These are phyloP conservation scores for Idaea straminata DNA, from an alignment of 2,888 invertebrate genomes.

Conservation along the genomic window DNA sequence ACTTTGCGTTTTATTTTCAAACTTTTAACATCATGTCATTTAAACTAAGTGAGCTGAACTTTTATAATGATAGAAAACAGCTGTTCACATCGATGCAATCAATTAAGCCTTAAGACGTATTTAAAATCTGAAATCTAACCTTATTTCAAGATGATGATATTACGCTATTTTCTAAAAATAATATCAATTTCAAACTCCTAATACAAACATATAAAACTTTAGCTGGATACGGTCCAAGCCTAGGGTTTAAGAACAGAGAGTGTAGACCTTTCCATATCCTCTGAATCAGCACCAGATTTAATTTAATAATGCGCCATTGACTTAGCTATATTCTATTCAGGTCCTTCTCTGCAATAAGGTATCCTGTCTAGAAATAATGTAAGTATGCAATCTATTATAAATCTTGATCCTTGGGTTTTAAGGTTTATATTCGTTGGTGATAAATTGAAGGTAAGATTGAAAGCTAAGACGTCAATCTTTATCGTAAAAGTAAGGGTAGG, in stretches of 20 bases:
- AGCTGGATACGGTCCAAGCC: too few relatives aligned
- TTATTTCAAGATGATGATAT: too few relatives aligned
- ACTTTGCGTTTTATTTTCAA: conserved; percentile 53
- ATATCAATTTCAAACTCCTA: too few relatives aligned
- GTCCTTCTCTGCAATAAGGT: conserved; percentile 17
- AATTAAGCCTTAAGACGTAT: not conserved
- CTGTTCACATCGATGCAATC: not conserved
- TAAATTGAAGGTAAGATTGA: conserved; percentile 60
- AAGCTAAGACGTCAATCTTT: conserved; percentile 76
- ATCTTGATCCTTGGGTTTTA: not conserved
- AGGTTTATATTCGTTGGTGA: conserved; percentile 35
- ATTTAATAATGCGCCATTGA: conserved; percentile 16
- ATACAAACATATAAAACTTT: too few relatives aligned
- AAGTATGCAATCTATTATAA: not conserved
- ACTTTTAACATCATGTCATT: conserved; percentile 34
- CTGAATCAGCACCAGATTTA: conserved; percentile 24
- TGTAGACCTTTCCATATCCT: conserved; percentile 3
- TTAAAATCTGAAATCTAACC: too few relatives aligned
- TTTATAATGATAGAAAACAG: not conserved
- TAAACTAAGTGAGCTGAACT: conserved; percentile 3
- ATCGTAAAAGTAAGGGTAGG: conserved; percentile 75
- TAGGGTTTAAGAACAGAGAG: conserved; percentile 7
- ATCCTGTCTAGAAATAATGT: not conserved
- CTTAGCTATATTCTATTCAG: conserved; percentile 7
- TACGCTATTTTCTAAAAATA: too few relatives aligned